Base-by-base conservation (phyloP, 2,797 vertebrate species). In the Lateolabrax maculatus region DNA sequence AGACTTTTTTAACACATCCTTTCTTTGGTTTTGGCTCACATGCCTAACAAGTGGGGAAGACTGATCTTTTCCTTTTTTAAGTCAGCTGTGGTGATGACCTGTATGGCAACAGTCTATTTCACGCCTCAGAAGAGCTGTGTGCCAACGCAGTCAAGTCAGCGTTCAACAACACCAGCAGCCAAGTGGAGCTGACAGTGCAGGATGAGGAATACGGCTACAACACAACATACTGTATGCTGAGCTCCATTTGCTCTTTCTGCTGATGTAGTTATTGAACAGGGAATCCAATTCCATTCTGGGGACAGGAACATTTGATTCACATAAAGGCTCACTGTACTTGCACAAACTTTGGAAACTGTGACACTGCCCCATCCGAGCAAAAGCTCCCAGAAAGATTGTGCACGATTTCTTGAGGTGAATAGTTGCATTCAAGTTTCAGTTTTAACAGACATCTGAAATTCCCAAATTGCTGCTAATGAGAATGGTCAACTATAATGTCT, bases 131-230 rank as follows among this genome's bases (percentile, higher is more conserved):
- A 86, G 81, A 81, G 64, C 52, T 16, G 55, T 46, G 64, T 73
- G 70, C 71, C 79, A 75, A 49, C 52, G 36, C 67, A 71, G 82
- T 84, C 77, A 43, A 79, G 77, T 77, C 81, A 70, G 63, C 71
- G 78, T 82, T 79, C 53, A 73, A 83, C 70, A 85, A 69, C 58
- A 79, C 34, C 55, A 19, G 75, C 34, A 11, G 81, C 76, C 66
- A 67, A 89, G 68, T 56, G 51, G 55, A 73, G 88, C 84, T 84
- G 87, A 90, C 85, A 41, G 77, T 67, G 87, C 89, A 81, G 77
- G 67, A 82, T 78, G 73, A 88, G 58, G 75, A 83, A 83, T 67
- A 53, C 39, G 2, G 65, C 74, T 34, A 46, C 83, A 77, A 80
- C 80, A 89, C 74, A 66, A 77, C 81, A 75, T 62, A 49, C 72